Evolutionary conservation across 2,797 vertebrate genomes (phyloP).

Genomic region (Echeneis naucrates): DNA sequence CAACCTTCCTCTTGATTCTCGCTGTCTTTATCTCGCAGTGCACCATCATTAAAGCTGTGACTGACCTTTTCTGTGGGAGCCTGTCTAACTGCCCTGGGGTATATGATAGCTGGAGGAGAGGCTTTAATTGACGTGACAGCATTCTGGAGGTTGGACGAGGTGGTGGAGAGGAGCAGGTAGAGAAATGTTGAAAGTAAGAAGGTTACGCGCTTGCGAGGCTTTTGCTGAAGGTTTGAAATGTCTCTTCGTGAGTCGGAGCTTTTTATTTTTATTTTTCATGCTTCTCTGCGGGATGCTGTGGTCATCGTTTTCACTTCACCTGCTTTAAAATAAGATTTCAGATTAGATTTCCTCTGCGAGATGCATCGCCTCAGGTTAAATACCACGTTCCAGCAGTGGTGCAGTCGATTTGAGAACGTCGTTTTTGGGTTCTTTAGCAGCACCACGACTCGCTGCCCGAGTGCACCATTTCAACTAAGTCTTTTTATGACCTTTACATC

Average conservation of each 20-base stretch:
- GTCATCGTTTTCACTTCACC: slow-evolving; percentile 1
- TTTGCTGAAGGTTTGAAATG: slow-evolving; percentile 39
- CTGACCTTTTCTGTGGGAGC: slow-evolving; percentile 79
- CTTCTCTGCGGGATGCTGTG: not conserved
- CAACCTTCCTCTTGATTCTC: not conserved
- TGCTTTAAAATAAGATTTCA: slow-evolving; percentile 5
- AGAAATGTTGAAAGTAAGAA: slow-evolving; percentile 59
- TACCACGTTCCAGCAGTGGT: slow-evolving; percentile 6
- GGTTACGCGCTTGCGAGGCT: slow-evolving; percentile 25
- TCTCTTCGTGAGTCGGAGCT: slow-evolving; percentile 21
- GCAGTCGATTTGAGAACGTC: slow-evolving; percentile 46
- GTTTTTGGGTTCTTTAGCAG: slow-evolving; percentile 37
- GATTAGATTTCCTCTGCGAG: not conserved
- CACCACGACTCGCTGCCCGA: slow-evolving; percentile 37
- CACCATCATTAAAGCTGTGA: slow-evolving; percentile 46
- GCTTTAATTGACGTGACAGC: slow-evolving; percentile 78
- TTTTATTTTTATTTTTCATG: not conserved
- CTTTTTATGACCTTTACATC: slow-evolving; percentile 54
- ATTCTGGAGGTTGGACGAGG: slow-evolving; percentile 49
- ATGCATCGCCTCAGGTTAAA: slow-evolving; percentile 6
- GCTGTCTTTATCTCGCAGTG: slow-evolving; percentile 40
- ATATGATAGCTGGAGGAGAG: slow-evolving; percentile 67
- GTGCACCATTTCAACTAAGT: slow-evolving; percentile 41
- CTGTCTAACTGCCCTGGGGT: slow-evolving; percentile 60
- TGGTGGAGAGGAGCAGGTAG: slow-evolving; percentile 47